phyloP scores from a whole-genome alignment of 2,113 vertebrate genomes.

The Labrus mixtus region DNA sequence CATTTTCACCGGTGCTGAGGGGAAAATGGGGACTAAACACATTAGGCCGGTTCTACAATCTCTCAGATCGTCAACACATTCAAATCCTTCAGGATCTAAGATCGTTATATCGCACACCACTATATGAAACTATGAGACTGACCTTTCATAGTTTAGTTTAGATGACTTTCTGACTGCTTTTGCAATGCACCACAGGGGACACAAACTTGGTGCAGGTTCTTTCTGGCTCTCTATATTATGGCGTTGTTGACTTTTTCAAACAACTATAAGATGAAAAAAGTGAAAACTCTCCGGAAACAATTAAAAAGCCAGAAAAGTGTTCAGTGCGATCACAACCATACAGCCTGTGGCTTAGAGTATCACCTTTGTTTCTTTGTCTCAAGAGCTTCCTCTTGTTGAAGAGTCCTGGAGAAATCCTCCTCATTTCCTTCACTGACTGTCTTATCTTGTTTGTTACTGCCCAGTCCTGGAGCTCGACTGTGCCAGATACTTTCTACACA shows the following conservation, averaged over 20 bases:
- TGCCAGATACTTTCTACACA: constrained; percentile 31
- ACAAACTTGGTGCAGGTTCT: not conserved
- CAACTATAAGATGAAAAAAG: constrained; percentile 5
- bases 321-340: constrained; percentile 6
- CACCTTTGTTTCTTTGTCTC: constrained; percentile 33
- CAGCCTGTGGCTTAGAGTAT: constrained; percentile 40
- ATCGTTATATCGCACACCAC: too few relatives aligned
- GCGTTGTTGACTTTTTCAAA: constrained; percentile 11
- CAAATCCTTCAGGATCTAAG: too few relatives aligned
- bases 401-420: constrained; percentile 40
- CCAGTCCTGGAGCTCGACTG: constrained; percentile 40
- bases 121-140: too few relatives aligned
- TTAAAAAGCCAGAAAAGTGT: not conserved
- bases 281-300: constrained; percentile 15
- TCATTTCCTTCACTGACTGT: constrained; percentile 52
- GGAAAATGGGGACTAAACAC: too few relatives aligned
- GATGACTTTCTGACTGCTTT: not conserved
- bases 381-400: constrained; percentile 43
- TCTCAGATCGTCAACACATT: too few relatives aligned
- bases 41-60: too few relatives aligned
- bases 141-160: too few relatives aligned
- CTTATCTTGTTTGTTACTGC: constrained; percentile 71
- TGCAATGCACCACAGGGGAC: constrained; percentile 4
- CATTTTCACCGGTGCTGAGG: too few relatives aligned
- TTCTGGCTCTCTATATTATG: constrained; percentile 14